Conservation (phyloP, 2,888 invertebrate species). For the Arenicola marina region DNA sequence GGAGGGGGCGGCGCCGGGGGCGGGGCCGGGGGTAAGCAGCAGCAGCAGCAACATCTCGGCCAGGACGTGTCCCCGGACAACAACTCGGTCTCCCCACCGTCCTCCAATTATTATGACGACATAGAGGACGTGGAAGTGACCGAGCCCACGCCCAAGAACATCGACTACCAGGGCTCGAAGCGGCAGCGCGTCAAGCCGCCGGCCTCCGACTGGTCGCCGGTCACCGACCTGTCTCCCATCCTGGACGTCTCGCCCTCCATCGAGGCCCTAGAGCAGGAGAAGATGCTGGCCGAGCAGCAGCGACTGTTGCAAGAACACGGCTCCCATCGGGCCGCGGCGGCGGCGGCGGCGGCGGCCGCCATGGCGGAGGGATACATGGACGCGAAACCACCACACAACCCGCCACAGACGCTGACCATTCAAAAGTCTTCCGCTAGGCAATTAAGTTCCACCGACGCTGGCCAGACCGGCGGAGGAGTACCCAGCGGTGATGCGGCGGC, state of each 20-base stretch:
- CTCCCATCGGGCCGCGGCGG: not conserved
- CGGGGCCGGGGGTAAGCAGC: not conserved
- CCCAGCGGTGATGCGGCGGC: not conserved
- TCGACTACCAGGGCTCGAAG: conserved; percentile 56
- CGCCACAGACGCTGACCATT: too few relatives aligned
- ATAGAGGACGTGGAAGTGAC: conserved; percentile 45
- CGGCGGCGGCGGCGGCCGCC: not conserved
- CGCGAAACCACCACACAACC: too few relatives aligned
- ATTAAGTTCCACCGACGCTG: too few relatives aligned
- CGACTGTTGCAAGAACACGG: conserved; percentile 11
- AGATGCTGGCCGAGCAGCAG: conserved; percentile 55
- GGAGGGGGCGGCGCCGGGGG: conserved; percentile 44
- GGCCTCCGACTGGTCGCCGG: conserved; percentile 62
- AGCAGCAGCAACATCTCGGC: not conserved
- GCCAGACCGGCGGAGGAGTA: too few relatives aligned
- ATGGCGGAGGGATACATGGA: too few relatives aligned
- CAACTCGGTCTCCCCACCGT: conserved; percentile 24
- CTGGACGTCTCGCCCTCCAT: conserved; percentile 62
- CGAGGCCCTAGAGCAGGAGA: conserved; percentile 60
- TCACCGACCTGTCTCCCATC: conserved; percentile 63
- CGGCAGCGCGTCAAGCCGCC: conserved; percentile 53
- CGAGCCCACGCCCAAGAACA: conserved; percentile 53
- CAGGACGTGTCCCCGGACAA: conserved; percentile 14
- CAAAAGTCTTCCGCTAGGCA: too few relatives aligned
- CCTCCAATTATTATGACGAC: conserved; percentile 35